Evolutionary conservation across 2,797 vertebrate species (phyloP).

Genomic region (Prionace glauca): DNA sequence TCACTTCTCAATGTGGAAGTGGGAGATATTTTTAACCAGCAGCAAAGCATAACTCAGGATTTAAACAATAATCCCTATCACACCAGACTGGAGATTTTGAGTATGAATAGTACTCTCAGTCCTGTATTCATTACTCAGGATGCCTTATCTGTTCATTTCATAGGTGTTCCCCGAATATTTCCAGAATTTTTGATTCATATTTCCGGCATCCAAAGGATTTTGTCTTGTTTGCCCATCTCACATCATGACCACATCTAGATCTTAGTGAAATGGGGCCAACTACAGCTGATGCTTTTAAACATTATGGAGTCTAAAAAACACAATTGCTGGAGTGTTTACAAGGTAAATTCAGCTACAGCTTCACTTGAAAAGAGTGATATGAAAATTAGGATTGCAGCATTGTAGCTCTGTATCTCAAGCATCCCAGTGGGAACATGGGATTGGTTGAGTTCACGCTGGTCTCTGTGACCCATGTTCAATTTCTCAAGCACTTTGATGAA

Average conservation of each 20-base stretch:
- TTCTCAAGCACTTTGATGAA: not conserved
- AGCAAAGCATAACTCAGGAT: too few relatives aligned
- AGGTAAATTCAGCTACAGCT: not conserved
- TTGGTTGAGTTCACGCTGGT: not conserved
- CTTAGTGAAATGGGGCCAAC: not conserved
- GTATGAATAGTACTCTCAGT: too few relatives aligned
- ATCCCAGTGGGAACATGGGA: not conserved
- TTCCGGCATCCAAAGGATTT: too few relatives aligned
- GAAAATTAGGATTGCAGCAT: not conserved
- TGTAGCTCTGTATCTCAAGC: not conserved
- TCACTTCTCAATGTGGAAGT: too few relatives aligned
- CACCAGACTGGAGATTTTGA: too few relatives aligned
- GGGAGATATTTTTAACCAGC: too few relatives aligned
- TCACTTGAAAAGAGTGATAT: not conserved
- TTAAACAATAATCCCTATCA: too few relatives aligned
- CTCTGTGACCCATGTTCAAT: not conserved
- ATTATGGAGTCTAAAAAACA: not conserved
- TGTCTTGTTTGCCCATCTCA: too few relatives aligned
- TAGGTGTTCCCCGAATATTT: too few relatives aligned
- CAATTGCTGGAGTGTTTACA: not conserved
- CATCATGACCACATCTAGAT: not conserved
- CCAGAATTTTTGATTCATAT: too few relatives aligned
- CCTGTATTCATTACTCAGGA: too few relatives aligned
- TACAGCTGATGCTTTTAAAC: not conserved
- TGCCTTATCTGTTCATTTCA: too few relatives aligned